A percentile compares a stretch with the other conserved stretches of the same genome.
phyloP scores from a whole-genome alignment of 2,113 vertebrate genomes.

The Procavia capensis region DNA sequence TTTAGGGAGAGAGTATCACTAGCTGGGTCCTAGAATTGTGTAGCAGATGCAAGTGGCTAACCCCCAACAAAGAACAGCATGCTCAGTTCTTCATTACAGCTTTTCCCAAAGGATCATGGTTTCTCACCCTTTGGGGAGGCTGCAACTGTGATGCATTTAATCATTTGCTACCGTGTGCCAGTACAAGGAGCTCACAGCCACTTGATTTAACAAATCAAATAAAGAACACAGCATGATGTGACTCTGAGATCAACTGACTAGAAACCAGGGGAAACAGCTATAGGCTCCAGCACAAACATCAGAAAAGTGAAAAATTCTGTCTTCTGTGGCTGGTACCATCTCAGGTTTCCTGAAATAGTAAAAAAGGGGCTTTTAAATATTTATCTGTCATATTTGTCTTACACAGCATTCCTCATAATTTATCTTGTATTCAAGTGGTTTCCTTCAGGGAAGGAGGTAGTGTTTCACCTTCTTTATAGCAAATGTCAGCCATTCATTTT shows the following conservation, averaged over 20 bases:
- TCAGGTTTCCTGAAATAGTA: slow-evolving; percentile 25
- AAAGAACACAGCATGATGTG: slow-evolving; percentile 39
- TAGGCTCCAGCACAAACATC: neutral
- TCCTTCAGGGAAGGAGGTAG: neutral
- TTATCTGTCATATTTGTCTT: slow-evolving; percentile 58
- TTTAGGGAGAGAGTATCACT: neutral
- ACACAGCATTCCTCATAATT: slow-evolving; percentile 47
- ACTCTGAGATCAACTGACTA: neutral
- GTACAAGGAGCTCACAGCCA: slow-evolving; percentile 6
- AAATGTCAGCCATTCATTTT: slow-evolving; percentile 59
- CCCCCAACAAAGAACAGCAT: neutral
- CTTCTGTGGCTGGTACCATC: slow-evolving; percentile 25
- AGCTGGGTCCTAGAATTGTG: neutral
- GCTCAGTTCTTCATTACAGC: neutral
- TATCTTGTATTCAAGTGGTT: slow-evolving; percentile 39
- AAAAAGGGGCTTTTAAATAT: slow-evolving; percentile 51
- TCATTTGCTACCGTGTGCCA: slow-evolving; percentile 11
- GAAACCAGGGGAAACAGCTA: neutral
- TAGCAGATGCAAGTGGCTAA: neutral
- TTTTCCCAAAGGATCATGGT: slow-evolving; percentile 41
- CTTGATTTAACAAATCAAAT: slow-evolving; percentile 50
- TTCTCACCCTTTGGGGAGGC: neutral
- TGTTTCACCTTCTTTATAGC: slow-evolving; percentile 21
- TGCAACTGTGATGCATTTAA: slow-evolving; percentile 2
- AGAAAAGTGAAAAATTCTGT: slow-evolving; percentile 51